Base-by-base conservation (phyloP, 2,797 vertebrate genomes). In the Thalassophryne amazonica region DNA sequence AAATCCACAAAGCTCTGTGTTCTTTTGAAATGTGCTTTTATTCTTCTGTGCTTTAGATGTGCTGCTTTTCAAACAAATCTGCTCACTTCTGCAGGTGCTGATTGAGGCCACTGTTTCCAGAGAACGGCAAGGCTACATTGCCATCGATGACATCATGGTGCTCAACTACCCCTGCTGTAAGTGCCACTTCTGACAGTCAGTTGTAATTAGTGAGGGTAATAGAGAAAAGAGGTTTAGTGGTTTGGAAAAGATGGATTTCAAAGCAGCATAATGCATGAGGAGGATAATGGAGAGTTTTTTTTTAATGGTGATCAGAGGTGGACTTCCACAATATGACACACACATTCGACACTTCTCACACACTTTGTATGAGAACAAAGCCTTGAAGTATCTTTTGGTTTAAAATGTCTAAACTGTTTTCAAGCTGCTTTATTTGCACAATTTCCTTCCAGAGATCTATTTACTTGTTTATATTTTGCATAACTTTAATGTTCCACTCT, bases 81-180 rank as follows among this genome's bases (percentile, higher is more conserved):
- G 21, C 22, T 83, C 66, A 39, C 48, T 86, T 70, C 62, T 72
- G 42, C 78, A 99, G 97, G 93, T 98, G 19, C 90, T 98, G 73
- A 93, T 99, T 27, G 96, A 99, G 85, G 95, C 94, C 0, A 92
- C 92, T 3, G 87, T 98, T 69, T 96, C 95, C 73, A 83, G 84
- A 1, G 95, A 96, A 54, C 91, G 69, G 7, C 90, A 84, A 60
- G 97, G 96, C 36, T 98, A 96, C 80, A 92, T 98, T n/a, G 96
- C 93, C 38, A 73, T 98, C 49, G 97, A 99, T 76, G 94, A 98
- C 86, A 94, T 99, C 73, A 83, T 98, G 83, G 89, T 99, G 51
- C 86, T 97, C 73, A 98, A 95, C 83, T 98, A 98, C 56, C 96
- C 97, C 0, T 99, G 97, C 73, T 94, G 97, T 99, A 91, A 97